These are phyloP conservation scores for Mus caroli DNA, from an alignment of 2,797 vertebrate genomes.

Conservation along the genomic window DNA sequence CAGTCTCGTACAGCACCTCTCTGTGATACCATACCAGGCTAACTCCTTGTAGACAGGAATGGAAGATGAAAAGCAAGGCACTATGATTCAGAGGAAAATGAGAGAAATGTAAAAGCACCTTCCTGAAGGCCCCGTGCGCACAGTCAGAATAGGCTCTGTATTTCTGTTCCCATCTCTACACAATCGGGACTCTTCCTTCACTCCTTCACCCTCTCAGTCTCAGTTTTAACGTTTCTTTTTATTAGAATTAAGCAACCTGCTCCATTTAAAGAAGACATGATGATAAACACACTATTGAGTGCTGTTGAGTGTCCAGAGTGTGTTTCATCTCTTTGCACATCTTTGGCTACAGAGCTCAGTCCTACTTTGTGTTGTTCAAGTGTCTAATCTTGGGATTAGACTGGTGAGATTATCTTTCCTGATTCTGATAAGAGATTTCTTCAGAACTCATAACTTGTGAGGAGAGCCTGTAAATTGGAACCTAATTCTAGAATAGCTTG, in stretches of 20 bases:
- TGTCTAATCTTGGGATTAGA: neutral
- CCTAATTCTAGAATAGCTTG: slow-evolving; percentile 33
- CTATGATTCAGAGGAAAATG: slow-evolving; percentile 22
- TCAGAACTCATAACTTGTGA: slow-evolving; percentile 62
- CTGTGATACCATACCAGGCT: neutral
- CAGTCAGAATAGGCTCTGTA: neutral
- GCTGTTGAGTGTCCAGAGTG: neutral
- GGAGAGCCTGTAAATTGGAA: slow-evolving; percentile 56
- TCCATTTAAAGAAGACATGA: neutral
- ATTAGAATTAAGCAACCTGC: neutral
- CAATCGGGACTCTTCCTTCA: neutral
- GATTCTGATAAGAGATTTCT: slow-evolving; percentile 66
- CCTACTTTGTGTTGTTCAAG: slow-evolving; percentile 48
- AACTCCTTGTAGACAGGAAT: neutral
- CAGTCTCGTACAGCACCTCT: neutral
- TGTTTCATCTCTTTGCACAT: slow-evolving; percentile 7
- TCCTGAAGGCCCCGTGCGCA: neutral
- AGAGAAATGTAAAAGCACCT: neutral
- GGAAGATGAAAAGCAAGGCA: neutral
- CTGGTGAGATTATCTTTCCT: slow-evolving; percentile 60
- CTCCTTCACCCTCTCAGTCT: neutral
- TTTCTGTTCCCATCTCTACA: neutral
- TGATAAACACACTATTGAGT: no score
- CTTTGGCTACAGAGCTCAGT: neutral
- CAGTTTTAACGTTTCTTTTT: neutral